Base-by-base conservation (phyloP, 2,797 vertebrate species). In the Oreonectes daqikongensis region DNA sequence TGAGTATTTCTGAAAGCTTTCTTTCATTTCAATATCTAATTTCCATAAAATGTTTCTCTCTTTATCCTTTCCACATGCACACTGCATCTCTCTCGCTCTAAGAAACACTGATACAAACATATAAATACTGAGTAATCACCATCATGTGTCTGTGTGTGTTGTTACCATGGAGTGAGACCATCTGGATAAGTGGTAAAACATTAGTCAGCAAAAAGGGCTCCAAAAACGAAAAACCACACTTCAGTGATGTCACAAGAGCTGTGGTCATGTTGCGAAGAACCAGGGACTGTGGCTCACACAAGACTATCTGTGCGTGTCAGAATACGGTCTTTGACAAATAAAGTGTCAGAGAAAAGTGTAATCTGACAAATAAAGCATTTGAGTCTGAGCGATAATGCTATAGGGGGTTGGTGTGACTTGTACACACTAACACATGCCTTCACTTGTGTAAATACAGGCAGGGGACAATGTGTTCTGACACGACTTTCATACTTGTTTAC, bases 131-230 rank as follows among this genome's bases (percentile, higher is more conserved):
- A 59, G 40, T 5, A 24, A 59, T 59, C 26, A 57, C 38, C 69
- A 72, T 64, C 46, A 42, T 64, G 24, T 22, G 5, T 64, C 24
- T 57, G 11, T 60, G 75, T 66, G 30, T 26, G 68, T 61, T 32
- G 73, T 72, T 61, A 52, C 32, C 73, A 76, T 80, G 30, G 35
- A 71, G 60, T 0, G 66, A 79, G 72, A 75, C 76, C 74, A 70
- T 68, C 73, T 46, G 64, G 38, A 30, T 69, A 55, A 76, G 59
- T 67, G 50, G n/a, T 44, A 52, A 63, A 75, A 42, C 60, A 15
- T 40, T 69, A 78, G 79, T 76, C 68, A 80, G 72, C 73, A 72
- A 46, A 80, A 52, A 64, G 8, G 18, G 44, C 57, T 52, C 59
- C 57, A 69, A n/a, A 35, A 35, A 30, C 22, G 69, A 38, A 12